Evolutionary conservation across 2,888 invertebrate species (phyloP).

Genomic region (Vesta saturnalis): DNA sequence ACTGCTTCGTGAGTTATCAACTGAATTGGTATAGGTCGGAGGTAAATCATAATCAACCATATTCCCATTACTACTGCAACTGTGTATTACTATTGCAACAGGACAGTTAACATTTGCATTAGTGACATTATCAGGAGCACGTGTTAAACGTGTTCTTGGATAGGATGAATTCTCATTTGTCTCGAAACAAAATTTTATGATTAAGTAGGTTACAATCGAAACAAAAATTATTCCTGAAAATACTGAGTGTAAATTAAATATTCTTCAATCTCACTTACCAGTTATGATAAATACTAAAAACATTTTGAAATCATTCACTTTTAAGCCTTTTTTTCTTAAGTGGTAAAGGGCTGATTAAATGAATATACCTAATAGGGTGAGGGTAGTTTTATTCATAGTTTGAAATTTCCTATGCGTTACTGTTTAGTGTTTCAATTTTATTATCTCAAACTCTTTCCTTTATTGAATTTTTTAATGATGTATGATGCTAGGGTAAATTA

Average conservation of each 20-base stretch:
- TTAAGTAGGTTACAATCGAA: not conserved
- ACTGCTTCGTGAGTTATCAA: not conserved
- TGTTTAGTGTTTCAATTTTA: no score
- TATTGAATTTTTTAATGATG: no score
- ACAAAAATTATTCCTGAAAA: slow-evolving; percentile 1
- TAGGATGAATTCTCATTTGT: not conserved
- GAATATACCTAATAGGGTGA: no score
- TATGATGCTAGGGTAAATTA: no score
- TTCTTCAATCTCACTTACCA: not conserved
- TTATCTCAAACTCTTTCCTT: no score
- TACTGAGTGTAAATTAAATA: no score
- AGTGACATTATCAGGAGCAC: not conserved
- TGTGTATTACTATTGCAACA: not conserved
- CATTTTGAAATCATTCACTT: not conserved
- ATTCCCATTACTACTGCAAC: not conserved
- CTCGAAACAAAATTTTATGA: not conserved
- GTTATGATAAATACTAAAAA: not conserved
- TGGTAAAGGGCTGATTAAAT: no score
- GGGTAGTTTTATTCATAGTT: no score
- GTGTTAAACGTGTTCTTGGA: not conserved
- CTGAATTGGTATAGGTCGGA: not conserved
- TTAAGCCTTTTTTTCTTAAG: not conserved
- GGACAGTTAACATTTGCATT: not conserved
- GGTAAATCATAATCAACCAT: not conserved
- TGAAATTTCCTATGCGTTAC: no score